A percentile compares a stretch with the other conserved stretches of the same genome.
Evolutionary conservation across 2,797 vertebrate genomes (phyloP).

Genomic region (Dryobates pubescens): DNA sequence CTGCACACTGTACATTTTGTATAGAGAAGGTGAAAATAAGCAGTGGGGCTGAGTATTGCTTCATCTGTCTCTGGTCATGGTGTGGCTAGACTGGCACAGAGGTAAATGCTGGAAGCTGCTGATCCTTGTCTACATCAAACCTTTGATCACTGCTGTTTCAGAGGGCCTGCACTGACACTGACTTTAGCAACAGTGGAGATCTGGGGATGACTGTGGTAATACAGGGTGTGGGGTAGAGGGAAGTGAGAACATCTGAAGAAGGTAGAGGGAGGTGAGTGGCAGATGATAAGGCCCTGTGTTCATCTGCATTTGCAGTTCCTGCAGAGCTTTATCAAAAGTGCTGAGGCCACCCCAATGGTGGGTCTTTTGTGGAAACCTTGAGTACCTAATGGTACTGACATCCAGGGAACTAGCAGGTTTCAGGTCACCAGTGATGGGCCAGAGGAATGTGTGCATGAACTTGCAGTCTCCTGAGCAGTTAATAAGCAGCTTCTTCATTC

Average conservation of each 20-base stretch:
- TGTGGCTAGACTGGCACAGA: neutral
- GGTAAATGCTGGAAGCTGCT: neutral
- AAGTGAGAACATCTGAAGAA: neutral
- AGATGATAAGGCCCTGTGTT: neutral
- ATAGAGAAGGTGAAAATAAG: neutral
- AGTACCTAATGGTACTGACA: neutral
- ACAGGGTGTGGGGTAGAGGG: neutral
- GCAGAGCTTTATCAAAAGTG: neutral
- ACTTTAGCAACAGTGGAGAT: neutral
- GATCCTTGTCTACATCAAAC: neutral
- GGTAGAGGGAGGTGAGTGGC: neutral
- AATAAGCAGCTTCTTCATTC: neutral
- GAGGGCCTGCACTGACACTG: neutral
- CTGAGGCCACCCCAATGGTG: neutral
- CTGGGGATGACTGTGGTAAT: neutral
- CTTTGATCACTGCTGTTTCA: neutral
- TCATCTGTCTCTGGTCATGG: neutral
- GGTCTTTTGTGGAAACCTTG: neutral
- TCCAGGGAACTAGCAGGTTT: neutral
- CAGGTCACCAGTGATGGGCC: neutral
- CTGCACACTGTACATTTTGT: accelerated
- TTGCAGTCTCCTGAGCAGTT: neutral
- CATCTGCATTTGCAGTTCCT: neutral
- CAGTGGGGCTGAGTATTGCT: neutral
- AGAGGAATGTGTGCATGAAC: neutral